Evolutionary conservation across 2,113 vertebrate genomes (phyloP).

Genomic region (Illadopsis cleaveri): DNA sequence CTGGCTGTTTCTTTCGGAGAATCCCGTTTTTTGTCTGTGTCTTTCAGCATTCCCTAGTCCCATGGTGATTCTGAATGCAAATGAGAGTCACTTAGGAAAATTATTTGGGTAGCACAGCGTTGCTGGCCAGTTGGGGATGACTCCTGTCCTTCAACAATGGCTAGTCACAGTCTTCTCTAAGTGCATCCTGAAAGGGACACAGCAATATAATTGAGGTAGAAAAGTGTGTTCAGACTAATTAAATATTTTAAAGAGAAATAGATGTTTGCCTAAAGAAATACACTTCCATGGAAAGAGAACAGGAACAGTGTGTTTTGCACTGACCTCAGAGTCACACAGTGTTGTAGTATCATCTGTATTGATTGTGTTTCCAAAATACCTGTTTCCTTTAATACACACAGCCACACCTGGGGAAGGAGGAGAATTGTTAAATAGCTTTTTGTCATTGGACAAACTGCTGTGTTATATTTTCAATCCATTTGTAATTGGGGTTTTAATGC

Average conservation of each 20-base stretch:
- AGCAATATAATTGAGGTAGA: not conserved
- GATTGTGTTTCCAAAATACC: not conserved
- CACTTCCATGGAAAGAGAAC: not conserved
- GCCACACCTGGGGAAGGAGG: no score
- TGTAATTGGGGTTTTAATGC: not conserved
- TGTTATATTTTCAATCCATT: not conserved
- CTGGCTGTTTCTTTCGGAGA: not conserved
- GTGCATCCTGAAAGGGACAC: not conserved
- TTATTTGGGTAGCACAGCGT: not conserved
- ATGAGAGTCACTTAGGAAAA: not conserved
- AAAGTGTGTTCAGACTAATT: not conserved
- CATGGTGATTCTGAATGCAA: not conserved
- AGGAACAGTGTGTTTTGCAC: fast-evolving
- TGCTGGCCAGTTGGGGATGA: not conserved
- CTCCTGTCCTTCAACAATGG: not conserved
- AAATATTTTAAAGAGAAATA: not conserved
- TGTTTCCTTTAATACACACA: not conserved
- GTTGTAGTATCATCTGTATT: fast-evolving
- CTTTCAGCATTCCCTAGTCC: not conserved
- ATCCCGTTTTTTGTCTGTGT: not conserved
- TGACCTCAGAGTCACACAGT: not conserved
- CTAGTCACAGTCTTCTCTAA: not conserved
- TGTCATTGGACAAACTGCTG: not conserved
- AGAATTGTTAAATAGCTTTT: not conserved
- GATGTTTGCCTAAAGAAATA: not conserved